Base-by-base conservation (phyloP, 92 coral and sea anemone genomes). In the Phymanthus crucifer region DNA sequence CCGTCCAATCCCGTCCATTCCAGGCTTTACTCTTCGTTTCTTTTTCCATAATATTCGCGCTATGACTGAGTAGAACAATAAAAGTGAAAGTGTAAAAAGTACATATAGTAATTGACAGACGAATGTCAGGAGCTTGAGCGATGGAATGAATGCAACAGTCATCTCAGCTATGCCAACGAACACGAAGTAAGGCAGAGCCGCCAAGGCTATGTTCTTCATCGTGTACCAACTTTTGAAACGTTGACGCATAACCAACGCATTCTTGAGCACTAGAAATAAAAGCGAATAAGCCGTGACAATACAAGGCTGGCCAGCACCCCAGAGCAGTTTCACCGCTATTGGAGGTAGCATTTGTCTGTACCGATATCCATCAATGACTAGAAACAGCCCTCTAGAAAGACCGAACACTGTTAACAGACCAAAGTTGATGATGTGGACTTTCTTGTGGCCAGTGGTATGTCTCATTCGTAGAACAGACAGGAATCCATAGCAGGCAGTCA, bases 221-320 rank as follows among this genome's bases (percentile, higher is more conserved):
- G 88, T 92, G 73, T 92, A 92, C 97, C 97, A 92, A 58, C 56
- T 78, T 40, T 85, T 93, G 61, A 92, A 92, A 10, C 84, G 78
- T 34, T 89, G 97, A 34, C 85, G 84, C 64, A 92, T 84, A 36
- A 78, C 31, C 74, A 92, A 73, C 12, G 93, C 97, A 77, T 92
- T 92, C 66, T 87, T 87, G 33, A 89, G 88, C 24, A 92, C 93
- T n/a, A 87, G 72, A 54, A 92, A 92, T 31, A 92, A 75, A 17
- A 92, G 85, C 0, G 89, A 71, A 80, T 87, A 92, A 12, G 93
- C 91, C 1, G 93, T 85, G 43, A 92, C 79, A 32, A 92, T 45
- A 17, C 97, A 89, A 19, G 97, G 97, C 64, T 92, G 93, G 4
- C 91, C 97, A 0, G 87, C 18, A 8, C 93, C 97, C 97, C 97